A percentile compares a stretch with the other conserved stretches of the same genome.
Evolutionary conservation across 2,888 invertebrate genomes (phyloP).

Genomic region (Portevinia maculata): DNA sequence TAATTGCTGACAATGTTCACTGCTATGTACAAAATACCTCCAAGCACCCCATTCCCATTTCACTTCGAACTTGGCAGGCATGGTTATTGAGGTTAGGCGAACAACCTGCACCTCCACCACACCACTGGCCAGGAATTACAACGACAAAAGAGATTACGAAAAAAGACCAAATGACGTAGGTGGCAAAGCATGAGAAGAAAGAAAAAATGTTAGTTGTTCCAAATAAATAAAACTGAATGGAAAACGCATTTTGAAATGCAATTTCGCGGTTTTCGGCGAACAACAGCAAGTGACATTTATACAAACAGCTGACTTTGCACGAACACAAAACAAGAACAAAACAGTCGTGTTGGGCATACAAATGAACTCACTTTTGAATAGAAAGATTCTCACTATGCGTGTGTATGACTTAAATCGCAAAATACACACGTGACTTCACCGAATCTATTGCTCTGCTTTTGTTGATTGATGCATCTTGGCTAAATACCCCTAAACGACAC

Average conservation of each 20-base stretch:
- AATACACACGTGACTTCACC: slow-evolving; percentile 53
- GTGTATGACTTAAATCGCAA: slow-evolving; percentile 19
- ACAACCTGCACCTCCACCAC: slow-evolving; percentile 41
- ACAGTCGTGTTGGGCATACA: slow-evolving; percentile 3
- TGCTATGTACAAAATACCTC: slow-evolving; percentile 37
- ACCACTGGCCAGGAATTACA: slow-evolving; percentile 9
- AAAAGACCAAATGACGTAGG: slow-evolving; percentile 26
- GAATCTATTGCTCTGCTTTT: slow-evolving; percentile 15
- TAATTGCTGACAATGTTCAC: slow-evolving; percentile 40
- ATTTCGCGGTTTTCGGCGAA: slow-evolving; percentile 37
- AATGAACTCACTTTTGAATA: slow-evolving; percentile 20
- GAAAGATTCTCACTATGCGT: not conserved
- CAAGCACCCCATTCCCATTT: slow-evolving; percentile 43
- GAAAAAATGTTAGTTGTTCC: not conserved
- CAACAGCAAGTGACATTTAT: slow-evolving; percentile 57
- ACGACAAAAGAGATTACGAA: slow-evolving; percentile 32
- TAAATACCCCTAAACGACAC: slow-evolving; percentile 24
- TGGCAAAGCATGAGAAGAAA: not conserved
- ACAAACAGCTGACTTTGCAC: slow-evolving; percentile 61
- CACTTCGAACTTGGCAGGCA: slow-evolving; percentile 31
- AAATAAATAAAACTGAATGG: slow-evolving; percentile 13
- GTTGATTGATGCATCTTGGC: slow-evolving; percentile 43
- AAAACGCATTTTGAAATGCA: slow-evolving; percentile 5
- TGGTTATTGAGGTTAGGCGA: slow-evolving; percentile 67
- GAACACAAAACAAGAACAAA: slow-evolving; percentile 54